Conservation (phyloP, 2,113 vertebrate genomes). For the Myrmecophaga tridactyla region DNA sequence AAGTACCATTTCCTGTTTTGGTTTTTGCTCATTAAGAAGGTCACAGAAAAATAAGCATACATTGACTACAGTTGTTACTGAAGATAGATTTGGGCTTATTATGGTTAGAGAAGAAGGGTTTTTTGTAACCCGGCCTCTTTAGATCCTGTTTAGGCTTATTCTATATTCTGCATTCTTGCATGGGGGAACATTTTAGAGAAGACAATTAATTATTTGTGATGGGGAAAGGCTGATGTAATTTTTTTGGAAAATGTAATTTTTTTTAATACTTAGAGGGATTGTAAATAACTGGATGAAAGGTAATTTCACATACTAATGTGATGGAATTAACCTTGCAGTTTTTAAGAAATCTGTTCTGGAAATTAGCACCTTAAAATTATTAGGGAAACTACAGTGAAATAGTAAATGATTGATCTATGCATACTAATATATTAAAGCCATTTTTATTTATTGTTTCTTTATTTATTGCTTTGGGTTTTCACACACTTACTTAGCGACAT, state of each 20-base stretch:
- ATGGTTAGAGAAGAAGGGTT: neutral
- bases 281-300: conserved; percentile 20
- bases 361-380: conserved; percentile 20
- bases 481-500: neutral
- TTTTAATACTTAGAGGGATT: conserved; percentile 45
- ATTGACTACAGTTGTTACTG: neutral
- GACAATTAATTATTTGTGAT: neutral
- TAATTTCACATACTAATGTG: conserved; percentile 32
- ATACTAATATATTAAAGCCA: neutral
- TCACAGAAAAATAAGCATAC: conserved; percentile 20
- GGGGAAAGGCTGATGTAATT: neutral
- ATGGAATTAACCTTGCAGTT: neutral
- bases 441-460: conserved; percentile 2
- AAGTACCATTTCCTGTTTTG: neutral
- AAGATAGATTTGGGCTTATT: neutral
- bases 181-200: conserved; percentile 19
- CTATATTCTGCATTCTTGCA: conserved; percentile 13
- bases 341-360: conserved; percentile 51
- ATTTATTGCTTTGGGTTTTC: neutral
- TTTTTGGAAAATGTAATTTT: conserved; percentile 14
- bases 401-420: neutral
- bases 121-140: neutral
- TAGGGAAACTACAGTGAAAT: conserved; percentile 10
- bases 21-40: neutral
- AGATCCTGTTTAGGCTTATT: neutral